phyloP scores from a whole-genome alignment of 2,888 invertebrate species.

The Xestia rhomboidea region DNA sequence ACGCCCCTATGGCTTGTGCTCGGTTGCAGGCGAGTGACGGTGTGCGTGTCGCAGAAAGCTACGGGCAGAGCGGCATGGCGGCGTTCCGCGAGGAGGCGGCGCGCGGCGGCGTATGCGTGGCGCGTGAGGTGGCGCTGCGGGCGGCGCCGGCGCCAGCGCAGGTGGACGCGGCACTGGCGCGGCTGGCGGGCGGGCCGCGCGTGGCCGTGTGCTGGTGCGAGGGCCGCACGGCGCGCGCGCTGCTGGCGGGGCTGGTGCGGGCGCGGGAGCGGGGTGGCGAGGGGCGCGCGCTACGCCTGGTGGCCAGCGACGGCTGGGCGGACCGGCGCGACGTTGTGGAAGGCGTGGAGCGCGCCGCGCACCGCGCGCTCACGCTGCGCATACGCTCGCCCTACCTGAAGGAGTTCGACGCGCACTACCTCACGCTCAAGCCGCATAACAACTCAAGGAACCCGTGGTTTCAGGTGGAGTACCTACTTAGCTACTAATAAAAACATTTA shows the following conservation, averaged over 20 bases:
- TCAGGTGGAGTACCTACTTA: constrained; percentile 71
- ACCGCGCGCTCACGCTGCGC: constrained; percentile 93
- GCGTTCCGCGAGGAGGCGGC: constrained; percentile 93
- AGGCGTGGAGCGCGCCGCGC: constrained; percentile 92
- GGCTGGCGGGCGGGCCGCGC: constrained; percentile 77
- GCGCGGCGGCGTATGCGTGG: constrained; percentile 93
- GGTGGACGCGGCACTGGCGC: constrained; percentile 87
- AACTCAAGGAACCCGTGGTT: constrained; percentile 94
- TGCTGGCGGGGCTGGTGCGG: constrained; percentile 91
- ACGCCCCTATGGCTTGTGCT: too few species aligned
- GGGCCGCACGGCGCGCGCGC: constrained; percentile 92
- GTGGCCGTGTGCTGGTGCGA: constrained; percentile 95
- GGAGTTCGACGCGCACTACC: constrained; percentile 93
- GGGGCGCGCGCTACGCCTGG: constrained; percentile 92
- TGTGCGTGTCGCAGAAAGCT: constrained; percentile 91
- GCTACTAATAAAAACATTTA: not conserved
- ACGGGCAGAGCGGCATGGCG: constrained; percentile 94
- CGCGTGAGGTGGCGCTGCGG: constrained; percentile 87
- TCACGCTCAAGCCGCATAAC: constrained; percentile 91
- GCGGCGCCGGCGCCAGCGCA: constrained; percentile 69
- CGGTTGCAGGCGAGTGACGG: not conserved
- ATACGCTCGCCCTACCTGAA: constrained; percentile 93
- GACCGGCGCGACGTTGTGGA: constrained; percentile 94
- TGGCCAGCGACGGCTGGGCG: constrained; percentile 93
- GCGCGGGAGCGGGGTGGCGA: constrained; percentile 58